Percentiles rank a stretch among this genome's conserved stretches.
These are phyloP conservation scores for Pterocles burchelli DNA, from an alignment of 2,113 vertebrate species.

Conservation along the genomic window DNA sequence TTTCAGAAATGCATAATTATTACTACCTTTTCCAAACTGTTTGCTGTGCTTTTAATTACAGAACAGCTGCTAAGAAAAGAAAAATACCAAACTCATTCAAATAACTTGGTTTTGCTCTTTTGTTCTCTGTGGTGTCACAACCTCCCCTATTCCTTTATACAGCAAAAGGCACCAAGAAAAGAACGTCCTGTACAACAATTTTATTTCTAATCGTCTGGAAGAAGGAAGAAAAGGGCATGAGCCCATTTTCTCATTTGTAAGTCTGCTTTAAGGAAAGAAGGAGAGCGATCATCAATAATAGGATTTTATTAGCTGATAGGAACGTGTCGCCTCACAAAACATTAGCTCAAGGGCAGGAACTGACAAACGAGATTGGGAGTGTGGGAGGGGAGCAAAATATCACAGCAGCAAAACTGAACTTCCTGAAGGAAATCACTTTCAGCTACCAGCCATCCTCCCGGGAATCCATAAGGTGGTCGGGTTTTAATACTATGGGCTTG, in stretches of 20 bases:
- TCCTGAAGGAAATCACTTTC: constrained; percentile 56
- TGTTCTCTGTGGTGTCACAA: constrained; percentile 10
- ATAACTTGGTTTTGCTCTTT: background rate
- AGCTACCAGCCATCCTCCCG: background rate
- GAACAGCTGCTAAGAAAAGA: constrained; percentile 27
- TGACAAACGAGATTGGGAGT: constrained; percentile 25
- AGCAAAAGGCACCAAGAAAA: background rate
- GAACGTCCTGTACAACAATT: background rate
- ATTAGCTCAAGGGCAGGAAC: constrained; percentile 55
- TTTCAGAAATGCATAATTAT: constrained; percentile 53
- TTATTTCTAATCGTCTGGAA: background rate
- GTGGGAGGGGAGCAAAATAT: constrained; percentile 52
- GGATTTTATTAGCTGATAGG: constrained; percentile 47
- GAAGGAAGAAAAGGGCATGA: background rate
- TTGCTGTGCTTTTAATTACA: constrained; percentile 54
- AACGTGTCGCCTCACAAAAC: constrained; percentile 17
- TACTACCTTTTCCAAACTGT: constrained; percentile 60
- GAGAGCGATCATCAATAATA: constrained; percentile 35
- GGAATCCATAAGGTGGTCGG: background rate
- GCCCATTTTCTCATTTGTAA: constrained; percentile 1
- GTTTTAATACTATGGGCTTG: constrained; percentile 39
- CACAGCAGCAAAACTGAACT: constrained; percentile 31
- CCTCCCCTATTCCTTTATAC: background rate
- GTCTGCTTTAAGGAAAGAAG: background rate
- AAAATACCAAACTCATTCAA: constrained; percentile 12